Base-by-base conservation (phyloP, 2,113 vertebrate species). In the Saiga tatarica region DNA sequence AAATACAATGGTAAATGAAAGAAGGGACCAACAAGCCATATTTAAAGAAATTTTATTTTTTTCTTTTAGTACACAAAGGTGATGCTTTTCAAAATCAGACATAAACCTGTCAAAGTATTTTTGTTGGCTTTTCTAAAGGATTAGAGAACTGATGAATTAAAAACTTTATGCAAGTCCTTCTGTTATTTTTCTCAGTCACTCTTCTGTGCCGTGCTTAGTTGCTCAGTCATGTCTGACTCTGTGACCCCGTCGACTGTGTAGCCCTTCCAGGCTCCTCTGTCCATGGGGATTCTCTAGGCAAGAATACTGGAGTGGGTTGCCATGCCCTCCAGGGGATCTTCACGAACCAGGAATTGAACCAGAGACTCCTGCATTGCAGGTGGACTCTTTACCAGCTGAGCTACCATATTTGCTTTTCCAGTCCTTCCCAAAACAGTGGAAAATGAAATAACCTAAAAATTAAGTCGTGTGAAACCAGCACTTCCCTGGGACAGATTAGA, bases 71-170 rank as follows among this genome's bases (percentile, higher is more conserved):
- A 87, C 42, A 95, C 8, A 74, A 47, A 89, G 10, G 39, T 33
- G 13, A 85, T 92, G 52, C 15, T 83, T 98, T 92, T 81, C n/a
- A 87, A 94, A 96, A 15, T 28, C 76, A 78, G 62, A 45, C 50
- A 67, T 36, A 87, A 91, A 57, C 21, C 47, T 95, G 12, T 76
- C 71, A 60, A n/a, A 74, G 14, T 93, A 50, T 52, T 55, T 95
- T 83, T 83, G 7, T 60, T 47, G 15, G n/a, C 96, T 95, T 95
- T 33, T 86, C 81, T 64, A 64, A 97, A 91, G 91, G 19, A 81
- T 39, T 28, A 87, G 42, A 71, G n/a, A 79, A 62, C 1, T 85
- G 25, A 87, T 81, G 28, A 81, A 78, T 90, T 93, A 94, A 97
- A 97, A 89, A 42, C 25, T 52, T 94, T 4, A 36, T 25, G 11